These are phyloP conservation scores for Drosophila nannoptera DNA, from an alignment of 1,140 invertebrate genomes.

Conservation along the genomic window DNA sequence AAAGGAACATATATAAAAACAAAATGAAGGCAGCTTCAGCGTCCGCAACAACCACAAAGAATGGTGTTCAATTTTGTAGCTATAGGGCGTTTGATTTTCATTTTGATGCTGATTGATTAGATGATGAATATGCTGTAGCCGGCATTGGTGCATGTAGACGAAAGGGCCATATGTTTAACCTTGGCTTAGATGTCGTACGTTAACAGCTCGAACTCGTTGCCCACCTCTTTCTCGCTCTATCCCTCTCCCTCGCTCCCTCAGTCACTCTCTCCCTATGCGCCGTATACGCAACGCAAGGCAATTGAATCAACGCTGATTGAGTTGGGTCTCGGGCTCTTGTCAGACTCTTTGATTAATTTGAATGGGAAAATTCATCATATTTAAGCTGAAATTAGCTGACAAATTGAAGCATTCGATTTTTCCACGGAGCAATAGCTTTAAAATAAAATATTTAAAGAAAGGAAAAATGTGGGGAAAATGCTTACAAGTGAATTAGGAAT, in stretches of 20 bases:
- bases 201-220: neutral
- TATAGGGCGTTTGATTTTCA: slow-evolving; percentile 43
- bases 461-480: neutral
- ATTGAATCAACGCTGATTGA: slow-evolving; percentile 44
- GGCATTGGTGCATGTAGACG: slow-evolving; percentile 5
- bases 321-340: slow-evolving; percentile 24
- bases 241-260: too few relatives aligned
- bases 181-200: slow-evolving; percentile 24
- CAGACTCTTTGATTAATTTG: slow-evolving; percentile 39
- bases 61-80: slow-evolving; percentile 47
- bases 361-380: slow-evolving; percentile 13
- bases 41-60: slow-evolving; percentile 36
- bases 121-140: slow-evolving; percentile 39
- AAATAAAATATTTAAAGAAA: too few relatives aligned
- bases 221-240: too few relatives aligned
- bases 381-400: slow-evolving; percentile 16
- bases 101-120: slow-evolving; percentile 59
- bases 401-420: slow-evolving; percentile 3
- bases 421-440: neutral
- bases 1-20: neutral
- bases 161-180: slow-evolving; percentile 37
- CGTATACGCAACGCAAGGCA: slow-evolving; percentile 32
- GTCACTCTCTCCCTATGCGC: slow-evolving; percentile 3
- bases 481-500: neutral
- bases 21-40: slow-evolving; percentile 14